Evolutionary conservation across 37 sponge, comb jelly and placozoan genomes (phyloP), one percentile per base, ranked within the genome.

Genomic region (Aplysina aerophoba): DNA sequence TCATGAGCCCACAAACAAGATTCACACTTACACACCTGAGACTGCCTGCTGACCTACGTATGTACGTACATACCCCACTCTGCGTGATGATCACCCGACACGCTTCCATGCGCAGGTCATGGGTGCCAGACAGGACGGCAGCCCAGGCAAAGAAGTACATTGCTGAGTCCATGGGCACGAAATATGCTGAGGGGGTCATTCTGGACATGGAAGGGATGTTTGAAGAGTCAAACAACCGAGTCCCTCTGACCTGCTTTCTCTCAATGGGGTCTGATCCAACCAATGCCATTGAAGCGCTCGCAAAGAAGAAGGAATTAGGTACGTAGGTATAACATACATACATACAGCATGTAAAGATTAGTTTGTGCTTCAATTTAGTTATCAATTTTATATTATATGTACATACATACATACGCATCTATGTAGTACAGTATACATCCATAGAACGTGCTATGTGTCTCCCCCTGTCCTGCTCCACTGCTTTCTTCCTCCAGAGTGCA

Each of bases 211-310:
- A 94, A 69, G 89, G 83, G 28, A 91, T 95, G 96, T 95, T 94
- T 90, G 90, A 90, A 66, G 99, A 99, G 84, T 95, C 96, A 31
- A 93, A 82, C 66, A 37, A 54, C 27, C 92, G 97, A 27, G 88
- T 92, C 1, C 99, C 99, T 39, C 89, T 99, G 90, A 88, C 95
- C 35, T 93, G 99, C 66, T 90, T 99, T 87, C 88, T 97, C 35
- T 97, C 97, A 34, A 95, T 95, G 91, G 99, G 99, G 17, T 99
- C 99, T 57, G 99, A 99, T 78, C 99, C 99, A 27, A 99, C 97
- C 24, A 87, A 93, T 65, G 53, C 74, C 72, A 99, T 99, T 68
- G 98, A 99, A 55, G 27, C 74, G 15, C 86, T 99, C 16, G 84
- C 99, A 17, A 99, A 88, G 94, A 93, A 95, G 73, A 85, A 87